A percentile compares a stretch with the other conserved stretches of the same genome.
phyloP scores from a whole-genome alignment of 2,888 invertebrate species.

The Thecophora atra region DNA sequence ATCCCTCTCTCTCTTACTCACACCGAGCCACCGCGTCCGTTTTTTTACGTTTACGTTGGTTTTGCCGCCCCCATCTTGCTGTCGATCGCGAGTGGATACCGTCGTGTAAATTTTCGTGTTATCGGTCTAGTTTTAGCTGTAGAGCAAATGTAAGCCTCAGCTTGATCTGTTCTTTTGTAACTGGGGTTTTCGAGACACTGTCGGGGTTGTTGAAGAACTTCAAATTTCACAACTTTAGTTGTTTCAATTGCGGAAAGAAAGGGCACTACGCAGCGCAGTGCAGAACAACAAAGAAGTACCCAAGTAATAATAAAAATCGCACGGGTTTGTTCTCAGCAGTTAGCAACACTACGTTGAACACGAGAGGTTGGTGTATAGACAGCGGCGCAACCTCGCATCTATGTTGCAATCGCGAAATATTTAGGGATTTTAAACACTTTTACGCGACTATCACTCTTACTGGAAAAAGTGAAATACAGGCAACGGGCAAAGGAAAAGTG shows the following conservation, averaged over 20 bases:
- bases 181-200: no score
- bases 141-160: no score
- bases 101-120: no score
- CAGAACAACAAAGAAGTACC: constrained; percentile 4
- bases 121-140: no score
- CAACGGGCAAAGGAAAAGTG: constrained; percentile 34
- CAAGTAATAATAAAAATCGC: neutral
- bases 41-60: no score
- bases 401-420: constrained; percentile 36
- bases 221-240: constrained; percentile 10
- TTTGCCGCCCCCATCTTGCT: no score
- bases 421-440: constrained; percentile 29
- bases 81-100: no score
- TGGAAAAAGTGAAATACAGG: constrained; percentile 33
- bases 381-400: constrained; percentile 39
- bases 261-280: constrained; percentile 32
- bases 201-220: no score
- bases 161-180: no score
- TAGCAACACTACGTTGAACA: constrained; percentile 24
- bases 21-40: no score
- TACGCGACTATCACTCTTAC: constrained; percentile 25
- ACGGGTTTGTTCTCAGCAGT: constrained; percentile 3
- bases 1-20: no score
- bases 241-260: constrained; percentile 31
- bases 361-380: constrained; percentile 34